Base-by-base conservation (phyloP, 2,888 invertebrate species). In the Epinotia demarniana region DNA sequence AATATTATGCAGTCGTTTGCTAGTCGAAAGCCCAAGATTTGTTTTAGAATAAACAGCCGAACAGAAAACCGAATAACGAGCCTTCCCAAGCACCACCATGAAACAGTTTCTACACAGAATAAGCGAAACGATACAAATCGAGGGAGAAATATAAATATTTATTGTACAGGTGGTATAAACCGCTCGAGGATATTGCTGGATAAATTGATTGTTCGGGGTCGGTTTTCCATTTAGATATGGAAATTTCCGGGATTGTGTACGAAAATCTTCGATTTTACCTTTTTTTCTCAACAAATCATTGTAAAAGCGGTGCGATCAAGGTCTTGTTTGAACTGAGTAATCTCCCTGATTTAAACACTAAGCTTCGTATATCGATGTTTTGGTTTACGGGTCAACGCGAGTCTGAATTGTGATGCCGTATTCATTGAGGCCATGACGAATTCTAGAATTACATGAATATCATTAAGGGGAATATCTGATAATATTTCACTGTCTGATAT, bases 221-320 rank as follows among this genome's bases (percentile, higher is more conserved):
- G 93, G 92, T 93, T 94, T 94, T 93, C 93, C 93, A 94, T 94
- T 94, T 94, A 94, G 93, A 93, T 93, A 94, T 94, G 93, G 93
- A 94, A 93, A 94, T 94, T 92, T 92, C 88, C 87, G 88, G 92
- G 93, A 93, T 93, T 93, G 93, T 93, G 90, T 91, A 92, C 92
- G 89, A 90, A 92, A 92, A 91, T 91, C 91, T 93, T 93, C 91
- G 90, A 89, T 91, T 92, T 91, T 90, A 86, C 91, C 88, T 87
- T 90, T 92, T 86, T 87, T 88, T 89, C 87, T 82, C 84, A 87
- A 90, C 91, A 92, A 92, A 92, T 93, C 92, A 92, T 89, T 87
- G 85, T 86, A 84, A 88, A 85, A 85, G 87, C 84, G 77, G 71
- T 68, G 60, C 72, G 79, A 80, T 80, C 83, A 80, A 79, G 82